Evolutionary conservation across 2,797 vertebrate species (phyloP), one percentile per base, ranked within the genome.

Genomic region (Falco novaeseelandiae): DNA sequence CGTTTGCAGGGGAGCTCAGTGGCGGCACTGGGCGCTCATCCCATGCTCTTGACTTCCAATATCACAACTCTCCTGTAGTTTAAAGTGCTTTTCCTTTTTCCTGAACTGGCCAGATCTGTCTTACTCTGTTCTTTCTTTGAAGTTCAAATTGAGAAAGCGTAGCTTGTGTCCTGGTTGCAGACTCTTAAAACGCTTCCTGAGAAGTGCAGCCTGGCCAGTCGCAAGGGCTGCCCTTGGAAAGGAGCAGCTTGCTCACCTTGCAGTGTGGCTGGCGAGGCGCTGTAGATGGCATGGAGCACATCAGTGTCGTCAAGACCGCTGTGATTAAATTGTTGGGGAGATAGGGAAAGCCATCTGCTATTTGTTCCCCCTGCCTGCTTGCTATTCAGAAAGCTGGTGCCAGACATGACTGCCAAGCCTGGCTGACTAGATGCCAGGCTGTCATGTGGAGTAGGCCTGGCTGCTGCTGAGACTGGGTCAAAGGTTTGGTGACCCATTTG

Each of bases 321-420:
- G 6, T 0, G 42, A 94, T 95, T 84, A 83, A 93, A 95, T 76
- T 20, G 93, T 9, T 86, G 90, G 2, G 66, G 58, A 76, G 96
- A 95, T 94, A 95, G 38, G 27, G 18, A n/a, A 63, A 90, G 93
- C 96, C 93, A 94, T 96, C 93, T 97, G 95, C 66, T 88, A 1
- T 83, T 91, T 58, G 80, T 97, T 84, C 72, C 76, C 69, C 55
- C 72, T 79, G 93, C 89, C 91, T 70, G 87, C 91, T 44, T 1
- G 2, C 70, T 65, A 0, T 65, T 59, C 71, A 1, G 70, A 36
- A 49, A 58, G 73, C 63, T 1, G 0, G 29, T 38, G 83, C 67
- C 63, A 25, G 92, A 26, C 32, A 3, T 4, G 29, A 7, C 38
- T 61, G 93, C 93, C 90, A 62, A 32, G 71, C 22, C 52, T 2